Evolutionary conservation across 2,113 vertebrate genomes (phyloP).

Genomic region (Cyprinodon brontotheroides): DNA sequence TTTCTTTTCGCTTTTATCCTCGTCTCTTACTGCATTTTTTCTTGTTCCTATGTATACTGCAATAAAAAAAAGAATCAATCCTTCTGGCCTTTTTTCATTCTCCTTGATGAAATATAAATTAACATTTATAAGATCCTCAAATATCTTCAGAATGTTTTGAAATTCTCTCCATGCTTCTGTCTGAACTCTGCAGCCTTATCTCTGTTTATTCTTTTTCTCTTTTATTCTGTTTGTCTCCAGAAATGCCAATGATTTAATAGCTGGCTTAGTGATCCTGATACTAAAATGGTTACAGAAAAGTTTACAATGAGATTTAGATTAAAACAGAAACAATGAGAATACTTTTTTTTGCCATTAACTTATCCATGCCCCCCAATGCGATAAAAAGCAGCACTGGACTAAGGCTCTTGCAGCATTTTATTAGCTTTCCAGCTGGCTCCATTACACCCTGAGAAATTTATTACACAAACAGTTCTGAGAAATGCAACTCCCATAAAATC

Average conservation of each 20-base stretch:
- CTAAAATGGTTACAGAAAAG: slow-evolving; percentile 24
- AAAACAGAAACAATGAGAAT: slow-evolving; percentile 19
- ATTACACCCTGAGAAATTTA: slow-evolving; percentile 4
- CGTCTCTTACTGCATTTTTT: slow-evolving; percentile 3
- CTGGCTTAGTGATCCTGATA: slow-evolving; percentile 46
- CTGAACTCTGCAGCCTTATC: slow-evolving; percentile 50
- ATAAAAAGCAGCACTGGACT: slow-evolving; percentile 7
- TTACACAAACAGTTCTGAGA: slow-evolving; percentile 1
- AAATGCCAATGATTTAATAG: slow-evolving; percentile 53
- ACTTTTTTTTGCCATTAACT: not conserved
- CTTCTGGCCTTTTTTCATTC: slow-evolving; percentile 5
- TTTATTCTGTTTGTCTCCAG: slow-evolving; percentile 47
- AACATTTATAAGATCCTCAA: slow-evolving; percentile 43
- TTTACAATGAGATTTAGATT: slow-evolving; percentile 35
- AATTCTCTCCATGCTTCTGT: slow-evolving; percentile 38
- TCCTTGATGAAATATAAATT: slow-evolving; percentile 41
- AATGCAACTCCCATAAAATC: not conserved
- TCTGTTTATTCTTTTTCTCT: not conserved
- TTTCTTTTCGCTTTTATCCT: slow-evolving; percentile 45
- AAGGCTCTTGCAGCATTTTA: slow-evolving; percentile 11
- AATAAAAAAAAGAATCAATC: slow-evolving; percentile 40
- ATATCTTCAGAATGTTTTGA: slow-evolving; percentile 48
- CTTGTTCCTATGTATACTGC: slow-evolving; percentile 18
- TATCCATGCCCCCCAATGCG: not conserved
- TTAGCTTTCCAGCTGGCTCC: not conserved